Conservation (phyloP, 2,888 invertebrate genomes). For the Unio delphinus region DNA sequence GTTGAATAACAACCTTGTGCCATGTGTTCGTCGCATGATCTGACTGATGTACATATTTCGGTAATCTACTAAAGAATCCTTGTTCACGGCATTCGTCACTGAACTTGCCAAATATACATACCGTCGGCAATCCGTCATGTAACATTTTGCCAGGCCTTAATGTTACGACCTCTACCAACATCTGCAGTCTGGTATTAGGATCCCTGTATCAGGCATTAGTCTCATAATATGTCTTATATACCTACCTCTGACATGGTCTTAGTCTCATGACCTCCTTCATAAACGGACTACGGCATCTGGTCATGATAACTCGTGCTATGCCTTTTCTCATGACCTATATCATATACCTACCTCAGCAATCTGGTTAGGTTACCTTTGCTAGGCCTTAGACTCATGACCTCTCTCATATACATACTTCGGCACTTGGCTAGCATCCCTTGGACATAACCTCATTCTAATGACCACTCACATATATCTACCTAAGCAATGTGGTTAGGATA, state of each 20-base stretch:
- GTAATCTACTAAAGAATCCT: conserved; percentile 8
- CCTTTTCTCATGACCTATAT: conserved; percentile 35
- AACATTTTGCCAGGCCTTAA: no score
- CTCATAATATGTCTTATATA: no score
- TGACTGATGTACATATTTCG: no score
- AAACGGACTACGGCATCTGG: conserved; percentile 48
- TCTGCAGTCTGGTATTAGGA: no score
- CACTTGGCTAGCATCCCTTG: conserved; percentile 45
- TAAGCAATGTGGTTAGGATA: conserved; percentile 48
- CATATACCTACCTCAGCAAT: conserved; percentile 42
- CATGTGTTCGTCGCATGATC: no score
- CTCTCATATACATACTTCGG: conserved; percentile 51
- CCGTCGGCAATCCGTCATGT: no score
- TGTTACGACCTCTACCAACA: no score
- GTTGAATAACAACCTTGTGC: conserved; percentile 23
- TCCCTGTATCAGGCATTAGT: no score
- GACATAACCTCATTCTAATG: conserved; percentile 45
- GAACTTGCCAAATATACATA: no score
- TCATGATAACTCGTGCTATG: conserved; percentile 49
- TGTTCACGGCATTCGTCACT: conserved; percentile 1
- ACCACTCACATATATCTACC: conserved; percentile 51
- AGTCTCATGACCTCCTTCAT: conserved; percentile 44
- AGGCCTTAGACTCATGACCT: conserved; percentile 46
- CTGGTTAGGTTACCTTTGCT: conserved; percentile 50
- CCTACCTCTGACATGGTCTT: conserved; percentile 25